Percentiles rank a stretch among this genome's conserved stretches.
These are phyloP conservation scores for Leiothrix lutea DNA, from an alignment of 2,113 vertebrate genomes.

Conservation along the genomic window DNA sequence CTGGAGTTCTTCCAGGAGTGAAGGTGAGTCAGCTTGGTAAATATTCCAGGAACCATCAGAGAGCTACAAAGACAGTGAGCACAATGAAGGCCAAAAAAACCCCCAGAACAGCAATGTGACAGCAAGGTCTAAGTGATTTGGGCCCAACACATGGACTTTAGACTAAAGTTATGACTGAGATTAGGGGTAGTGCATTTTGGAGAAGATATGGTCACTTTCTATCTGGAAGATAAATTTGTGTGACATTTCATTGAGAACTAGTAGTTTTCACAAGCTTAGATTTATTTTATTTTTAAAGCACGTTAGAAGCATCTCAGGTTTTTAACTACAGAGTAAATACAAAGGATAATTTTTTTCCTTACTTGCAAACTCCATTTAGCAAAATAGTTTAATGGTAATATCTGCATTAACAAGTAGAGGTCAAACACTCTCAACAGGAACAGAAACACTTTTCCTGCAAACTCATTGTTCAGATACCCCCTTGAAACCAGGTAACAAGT, in stretches of 20 bases:
- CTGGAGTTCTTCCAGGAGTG: neutral
- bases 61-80: neutral
- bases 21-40: neutral
- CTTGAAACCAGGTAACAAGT: neutral
- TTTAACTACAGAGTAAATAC: neutral
- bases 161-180: neutral
- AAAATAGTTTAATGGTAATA: neutral
- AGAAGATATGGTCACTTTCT: neutral
- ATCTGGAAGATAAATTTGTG: neutral
- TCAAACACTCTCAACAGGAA: neutral
- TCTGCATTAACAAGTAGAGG: neutral
- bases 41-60: neutral
- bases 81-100: neutral
- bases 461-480: rapidly evolving
- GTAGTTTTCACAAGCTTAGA: neutral
- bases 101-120: neutral
- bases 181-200: neutral
- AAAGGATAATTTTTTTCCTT: neutral
- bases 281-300: neutral
- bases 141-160: rapidly evolving
- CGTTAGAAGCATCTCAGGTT: neutral
- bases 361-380: neutral
- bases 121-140: neutral
- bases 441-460: neutral
- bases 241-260: neutral